A percentile compares a stretch with the other conserved stretches of the same genome.
These are phyloP conservation scores for Micrasema minimum DNA, from an alignment of 1,140 invertebrate genomes.

Conservation along the genomic window DNA sequence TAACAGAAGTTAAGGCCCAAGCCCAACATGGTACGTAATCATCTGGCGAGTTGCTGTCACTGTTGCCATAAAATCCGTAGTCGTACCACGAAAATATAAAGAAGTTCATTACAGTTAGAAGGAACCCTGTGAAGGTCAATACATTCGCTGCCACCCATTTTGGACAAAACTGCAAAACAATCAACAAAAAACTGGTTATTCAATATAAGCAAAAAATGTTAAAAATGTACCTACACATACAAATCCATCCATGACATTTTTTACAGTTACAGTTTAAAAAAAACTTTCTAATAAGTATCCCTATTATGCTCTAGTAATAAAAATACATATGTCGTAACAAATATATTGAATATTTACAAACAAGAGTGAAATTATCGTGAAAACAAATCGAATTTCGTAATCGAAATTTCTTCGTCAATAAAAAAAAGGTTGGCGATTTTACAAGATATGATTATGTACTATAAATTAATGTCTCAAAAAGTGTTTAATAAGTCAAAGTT, in stretches of 20 bases:
- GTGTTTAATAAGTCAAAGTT: too few relatives aligned
- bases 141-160: constrained; percentile 96
- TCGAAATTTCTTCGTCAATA: too few relatives aligned
- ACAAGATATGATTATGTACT: too few relatives aligned
- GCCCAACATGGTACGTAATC: constrained; percentile 85
- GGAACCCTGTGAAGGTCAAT: constrained; percentile 93
- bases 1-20: constrained; percentile 87
- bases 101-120: constrained; percentile 93
- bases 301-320: too few relatives aligned
- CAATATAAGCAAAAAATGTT: background rate
- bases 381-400: too few relatives aligned
- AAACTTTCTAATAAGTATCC: background rate
- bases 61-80: constrained; percentile 83
- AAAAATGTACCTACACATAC: background rate
- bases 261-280: background rate
- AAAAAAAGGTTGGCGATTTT: too few relatives aligned
- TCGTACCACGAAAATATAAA: constrained; percentile 89
- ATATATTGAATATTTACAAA: too few relatives aligned
- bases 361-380: too few relatives aligned
- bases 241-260: background rate
- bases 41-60: constrained; percentile 71
- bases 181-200: background rate
- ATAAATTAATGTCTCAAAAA: too few relatives aligned
- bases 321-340: too few relatives aligned
- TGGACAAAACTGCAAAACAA: constrained; percentile 80